Conservation (phyloP, 1,140 invertebrate species). For the Drosophila cardini region DNA sequence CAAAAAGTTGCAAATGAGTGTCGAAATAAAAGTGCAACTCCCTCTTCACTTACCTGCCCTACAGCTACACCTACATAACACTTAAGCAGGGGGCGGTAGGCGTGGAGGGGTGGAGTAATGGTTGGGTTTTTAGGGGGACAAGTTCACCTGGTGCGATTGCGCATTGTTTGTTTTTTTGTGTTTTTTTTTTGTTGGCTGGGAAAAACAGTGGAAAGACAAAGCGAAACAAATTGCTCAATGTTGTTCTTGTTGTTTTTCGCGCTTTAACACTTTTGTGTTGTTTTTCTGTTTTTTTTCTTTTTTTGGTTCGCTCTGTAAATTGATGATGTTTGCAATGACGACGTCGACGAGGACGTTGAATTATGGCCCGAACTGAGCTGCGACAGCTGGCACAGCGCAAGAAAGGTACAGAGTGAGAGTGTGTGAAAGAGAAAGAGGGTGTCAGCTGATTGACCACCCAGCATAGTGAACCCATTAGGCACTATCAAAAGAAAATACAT, state of each 20-base stretch:
- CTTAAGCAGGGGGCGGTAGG: not conserved
- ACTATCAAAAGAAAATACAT: constrained; percentile 71
- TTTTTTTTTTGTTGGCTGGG: constrained; percentile 8
- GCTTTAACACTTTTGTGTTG: constrained; percentile 70
- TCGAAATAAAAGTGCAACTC: constrained; percentile 63
- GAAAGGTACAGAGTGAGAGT: not conserved
- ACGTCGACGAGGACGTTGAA: constrained; percentile 55
- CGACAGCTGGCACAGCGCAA: constrained; percentile 60
- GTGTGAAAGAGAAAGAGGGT: not conserved
- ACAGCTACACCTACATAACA: not conserved
- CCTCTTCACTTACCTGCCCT: not conserved
- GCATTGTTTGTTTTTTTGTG: constrained; percentile 69
- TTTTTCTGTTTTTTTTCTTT: constrained; percentile 5
- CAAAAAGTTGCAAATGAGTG: constrained; percentile 80
- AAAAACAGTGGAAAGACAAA: constrained; percentile 59
- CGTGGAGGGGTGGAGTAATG: too few relatives aligned
- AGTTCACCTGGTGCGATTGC: constrained; percentile 62
- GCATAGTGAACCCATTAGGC: constrained; percentile 40
- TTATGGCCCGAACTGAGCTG: constrained; percentile 61
- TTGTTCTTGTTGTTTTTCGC: constrained; percentile 56
- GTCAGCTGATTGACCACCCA: constrained; percentile 59
- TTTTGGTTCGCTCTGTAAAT: constrained; percentile 55
- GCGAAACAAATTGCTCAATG: constrained; percentile 79
- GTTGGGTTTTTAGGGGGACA: constrained; percentile 6
- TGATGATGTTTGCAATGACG: constrained; percentile 61